Evolutionary conservation across 2,797 vertebrate species (phyloP).

Genomic region (Coreius guichenoti): DNA sequence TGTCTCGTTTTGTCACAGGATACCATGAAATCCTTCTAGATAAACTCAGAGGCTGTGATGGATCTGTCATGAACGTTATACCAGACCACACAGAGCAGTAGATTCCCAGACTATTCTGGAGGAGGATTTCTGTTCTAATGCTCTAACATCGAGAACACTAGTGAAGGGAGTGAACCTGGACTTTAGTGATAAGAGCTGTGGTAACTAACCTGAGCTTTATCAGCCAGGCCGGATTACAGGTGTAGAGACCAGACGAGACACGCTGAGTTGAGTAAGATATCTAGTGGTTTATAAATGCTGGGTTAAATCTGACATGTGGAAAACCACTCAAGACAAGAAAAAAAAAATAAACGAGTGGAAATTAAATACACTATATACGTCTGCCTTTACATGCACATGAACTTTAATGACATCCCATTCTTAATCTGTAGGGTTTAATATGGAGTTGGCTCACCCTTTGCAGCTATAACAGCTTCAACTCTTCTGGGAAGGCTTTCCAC

Average conservation of each 20-base stretch:
- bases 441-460: no score
- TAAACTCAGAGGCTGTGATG: background rate
- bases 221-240: background rate
- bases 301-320: background rate
- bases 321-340: background rate
- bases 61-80: background rate
- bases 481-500: no score
- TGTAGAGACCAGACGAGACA: background rate
- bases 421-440: no score
- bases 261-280: background rate
- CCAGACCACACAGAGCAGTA: background rate
- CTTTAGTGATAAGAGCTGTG: background rate
- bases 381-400: no score
- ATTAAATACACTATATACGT: background rate
- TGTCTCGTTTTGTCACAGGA: constrained; percentile 10
- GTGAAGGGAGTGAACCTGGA: constrained; percentile 1
- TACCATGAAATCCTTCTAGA: background rate
- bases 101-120: background rate
- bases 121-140: background rate
- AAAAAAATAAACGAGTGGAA: background rate
- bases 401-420: no score
- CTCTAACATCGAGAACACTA: background rate
- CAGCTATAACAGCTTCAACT: no score
- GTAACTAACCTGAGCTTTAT: constrained; percentile 5
- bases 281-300: background rate